Percentiles rank a stretch among this genome's conserved stretches.
Conservation (phyloP, 2,888 invertebrate species). For the Orthosia cruda region DNA sequence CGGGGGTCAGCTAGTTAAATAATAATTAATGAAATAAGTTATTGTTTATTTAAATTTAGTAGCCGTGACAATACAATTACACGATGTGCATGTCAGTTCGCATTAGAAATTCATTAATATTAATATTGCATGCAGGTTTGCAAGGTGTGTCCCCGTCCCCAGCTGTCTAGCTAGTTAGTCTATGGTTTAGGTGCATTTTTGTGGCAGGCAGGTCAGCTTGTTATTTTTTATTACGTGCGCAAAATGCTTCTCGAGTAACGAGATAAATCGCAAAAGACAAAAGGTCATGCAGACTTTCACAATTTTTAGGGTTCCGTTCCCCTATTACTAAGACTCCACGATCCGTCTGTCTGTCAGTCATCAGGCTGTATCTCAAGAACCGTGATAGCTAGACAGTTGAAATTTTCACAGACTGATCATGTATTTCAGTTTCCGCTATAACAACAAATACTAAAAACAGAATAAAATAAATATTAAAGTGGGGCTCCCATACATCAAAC, state of each 20-base stretch:
- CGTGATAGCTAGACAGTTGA: no score
- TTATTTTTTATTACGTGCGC: constrained; percentile 38
- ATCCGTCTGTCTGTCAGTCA: no score
- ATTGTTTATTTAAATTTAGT: constrained; percentile 30
- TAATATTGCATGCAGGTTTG: constrained; percentile 23
- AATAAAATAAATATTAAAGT: no score
- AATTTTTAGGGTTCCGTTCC: no score
- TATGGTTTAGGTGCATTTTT: constrained; percentile 1
- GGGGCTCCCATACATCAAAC: no score
- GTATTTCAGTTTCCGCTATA: no score
- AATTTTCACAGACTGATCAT: no score
- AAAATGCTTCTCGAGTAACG: constrained; percentile 18
- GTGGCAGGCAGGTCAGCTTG: constrained; percentile 3
- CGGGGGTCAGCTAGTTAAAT: no score
- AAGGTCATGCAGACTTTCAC: constrained; percentile 40
- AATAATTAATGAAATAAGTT: neutral
- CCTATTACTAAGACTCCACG: no score
- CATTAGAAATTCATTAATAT: constrained; percentile 40
- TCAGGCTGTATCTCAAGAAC: no score
- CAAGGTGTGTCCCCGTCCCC: constrained; percentile 30
- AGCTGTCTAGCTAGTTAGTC: constrained; percentile 5
- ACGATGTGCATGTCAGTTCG: constrained; percentile 37
- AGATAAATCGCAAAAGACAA: constrained; percentile 10
- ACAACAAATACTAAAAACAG: no score
- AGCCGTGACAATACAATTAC: constrained; percentile 18